Percentiles rank a stretch among this genome's conserved stretches.
These are phyloP conservation scores for Sphaerodactylus townsendi DNA, from an alignment of 2,113 vertebrate genomes.

Conservation along the genomic window DNA sequence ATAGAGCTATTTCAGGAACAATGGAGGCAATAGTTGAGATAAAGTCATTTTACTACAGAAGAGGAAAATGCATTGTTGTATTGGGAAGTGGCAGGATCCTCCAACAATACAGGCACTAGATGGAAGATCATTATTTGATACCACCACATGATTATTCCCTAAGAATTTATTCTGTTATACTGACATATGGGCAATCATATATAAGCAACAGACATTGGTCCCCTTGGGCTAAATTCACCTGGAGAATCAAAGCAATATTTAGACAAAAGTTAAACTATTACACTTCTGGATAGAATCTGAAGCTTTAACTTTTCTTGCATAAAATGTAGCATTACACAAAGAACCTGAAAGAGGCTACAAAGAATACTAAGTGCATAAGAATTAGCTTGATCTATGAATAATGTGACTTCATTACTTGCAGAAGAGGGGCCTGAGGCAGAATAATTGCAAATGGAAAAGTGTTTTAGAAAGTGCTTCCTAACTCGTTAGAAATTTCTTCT, in stretches of 20 bases:
- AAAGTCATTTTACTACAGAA: background rate
- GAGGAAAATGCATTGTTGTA: background rate
- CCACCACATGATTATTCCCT: background rate
- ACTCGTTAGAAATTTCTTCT: too few relatives aligned
- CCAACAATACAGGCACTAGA: background rate
- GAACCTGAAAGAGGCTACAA: too few relatives aligned
- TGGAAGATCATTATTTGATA: background rate
- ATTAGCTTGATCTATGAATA: too few relatives aligned
- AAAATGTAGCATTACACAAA: background rate
- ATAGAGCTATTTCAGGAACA: background rate
- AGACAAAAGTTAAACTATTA: slow-evolving; percentile 3
- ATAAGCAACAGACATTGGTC: too few relatives aligned
- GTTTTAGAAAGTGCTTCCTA: too few relatives aligned
- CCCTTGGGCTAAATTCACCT: background rate
- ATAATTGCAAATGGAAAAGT: too few relatives aligned
- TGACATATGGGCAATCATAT: background rate
- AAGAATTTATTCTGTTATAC: background rate
- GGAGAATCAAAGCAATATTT: background rate
- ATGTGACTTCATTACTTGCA: too few relatives aligned
- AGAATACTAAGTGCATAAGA: too few relatives aligned
- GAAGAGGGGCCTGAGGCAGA: too few relatives aligned
- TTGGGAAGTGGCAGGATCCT: background rate
- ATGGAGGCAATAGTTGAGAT: background rate
- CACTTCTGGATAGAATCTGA: background rate
- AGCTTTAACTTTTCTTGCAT: background rate